Conservation (phyloP, 2,113 vertebrate genomes). For the Ranitomeya variabilis region DNA sequence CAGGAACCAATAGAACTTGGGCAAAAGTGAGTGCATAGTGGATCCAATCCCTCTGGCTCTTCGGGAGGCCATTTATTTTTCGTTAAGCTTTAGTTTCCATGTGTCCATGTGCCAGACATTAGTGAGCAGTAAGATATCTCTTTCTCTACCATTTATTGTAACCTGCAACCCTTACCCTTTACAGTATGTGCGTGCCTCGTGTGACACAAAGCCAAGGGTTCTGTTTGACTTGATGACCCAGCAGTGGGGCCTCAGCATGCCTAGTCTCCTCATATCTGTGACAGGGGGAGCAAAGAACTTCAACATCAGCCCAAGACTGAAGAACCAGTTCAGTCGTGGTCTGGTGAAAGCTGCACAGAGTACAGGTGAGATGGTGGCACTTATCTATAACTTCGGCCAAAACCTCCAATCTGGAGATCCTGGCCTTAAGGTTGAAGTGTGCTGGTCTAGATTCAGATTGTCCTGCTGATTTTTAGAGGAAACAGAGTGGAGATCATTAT, state of each 20-base stretch:
- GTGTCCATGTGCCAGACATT: background rate
- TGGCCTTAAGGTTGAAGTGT: no score
- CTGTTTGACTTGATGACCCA: slow-evolving; percentile 75
- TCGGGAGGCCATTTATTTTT: no score
- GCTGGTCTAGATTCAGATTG: no score
- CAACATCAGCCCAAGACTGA: slow-evolving; percentile 73
- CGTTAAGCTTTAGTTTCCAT: no score
- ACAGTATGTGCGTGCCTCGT: slow-evolving; percentile 76
- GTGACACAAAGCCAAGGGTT: slow-evolving; percentile 67
- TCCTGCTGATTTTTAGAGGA: no score
- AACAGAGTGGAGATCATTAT: no score
- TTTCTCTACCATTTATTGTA: background rate
- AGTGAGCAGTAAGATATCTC: background rate
- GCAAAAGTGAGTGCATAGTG: slow-evolving; percentile 65
- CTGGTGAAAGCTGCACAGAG: slow-evolving; percentile 79
- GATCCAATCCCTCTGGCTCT: background rate
- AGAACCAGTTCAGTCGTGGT: slow-evolving; percentile 75
- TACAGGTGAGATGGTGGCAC: slow-evolving; percentile 69
- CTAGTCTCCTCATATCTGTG: slow-evolving; percentile 81
- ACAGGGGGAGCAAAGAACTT: slow-evolving; percentile 83
- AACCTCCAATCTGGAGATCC: no score
- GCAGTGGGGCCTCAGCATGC: slow-evolving; percentile 73
- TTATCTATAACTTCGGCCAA: background rate
- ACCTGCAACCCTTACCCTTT: background rate
- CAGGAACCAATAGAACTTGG: slow-evolving; percentile 67